These are phyloP conservation scores for Sebastiscus albofasciatus DNA, from an alignment of 2,797 vertebrate species.

Conservation along the genomic window DNA sequence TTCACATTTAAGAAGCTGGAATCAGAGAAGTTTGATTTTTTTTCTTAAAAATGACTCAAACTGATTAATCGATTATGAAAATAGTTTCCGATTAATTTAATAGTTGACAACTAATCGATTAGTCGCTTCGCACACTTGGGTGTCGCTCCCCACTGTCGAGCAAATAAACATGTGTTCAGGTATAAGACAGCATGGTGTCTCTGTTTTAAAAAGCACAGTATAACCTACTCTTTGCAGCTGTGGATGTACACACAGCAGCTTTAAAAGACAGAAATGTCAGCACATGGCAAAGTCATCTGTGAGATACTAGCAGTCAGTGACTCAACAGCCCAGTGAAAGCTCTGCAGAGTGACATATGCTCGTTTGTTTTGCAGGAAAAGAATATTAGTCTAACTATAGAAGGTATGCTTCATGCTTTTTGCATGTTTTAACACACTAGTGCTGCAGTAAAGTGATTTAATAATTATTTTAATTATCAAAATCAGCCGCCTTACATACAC, in stretches of 20 bases:
- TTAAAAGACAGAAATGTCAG: not conserved
- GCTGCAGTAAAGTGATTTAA: not conserved
- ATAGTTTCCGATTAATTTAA: too few relatives aligned
- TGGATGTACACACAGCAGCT: not conserved
- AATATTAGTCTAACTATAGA: not conserved
- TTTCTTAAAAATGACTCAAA: too few relatives aligned
- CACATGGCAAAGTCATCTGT: constrained; percentile 23
- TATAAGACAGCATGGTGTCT: not conserved
- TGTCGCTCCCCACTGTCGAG: not conserved
- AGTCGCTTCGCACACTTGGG: fast-evolving
- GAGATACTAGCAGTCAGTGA: not conserved
- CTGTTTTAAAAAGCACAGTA: not conserved
- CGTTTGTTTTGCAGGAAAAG: not conserved
- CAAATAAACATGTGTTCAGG: not conserved
- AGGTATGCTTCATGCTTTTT: not conserved
- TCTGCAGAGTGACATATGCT: not conserved
- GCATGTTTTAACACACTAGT: not conserved
- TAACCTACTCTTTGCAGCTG: not conserved
- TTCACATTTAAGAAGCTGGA: too few relatives aligned
- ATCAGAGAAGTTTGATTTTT: too few relatives aligned
- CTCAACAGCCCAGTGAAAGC: not conserved
- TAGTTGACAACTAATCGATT: too few relatives aligned
- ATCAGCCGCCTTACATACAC: not conserved
- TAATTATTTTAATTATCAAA: not conserved
- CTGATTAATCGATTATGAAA: too few relatives aligned